Percentiles rank a stretch among this genome's conserved stretches.
phyloP scores from a whole-genome alignment of 1,140 invertebrate species.

The Drosophila eugracilis region DNA sequence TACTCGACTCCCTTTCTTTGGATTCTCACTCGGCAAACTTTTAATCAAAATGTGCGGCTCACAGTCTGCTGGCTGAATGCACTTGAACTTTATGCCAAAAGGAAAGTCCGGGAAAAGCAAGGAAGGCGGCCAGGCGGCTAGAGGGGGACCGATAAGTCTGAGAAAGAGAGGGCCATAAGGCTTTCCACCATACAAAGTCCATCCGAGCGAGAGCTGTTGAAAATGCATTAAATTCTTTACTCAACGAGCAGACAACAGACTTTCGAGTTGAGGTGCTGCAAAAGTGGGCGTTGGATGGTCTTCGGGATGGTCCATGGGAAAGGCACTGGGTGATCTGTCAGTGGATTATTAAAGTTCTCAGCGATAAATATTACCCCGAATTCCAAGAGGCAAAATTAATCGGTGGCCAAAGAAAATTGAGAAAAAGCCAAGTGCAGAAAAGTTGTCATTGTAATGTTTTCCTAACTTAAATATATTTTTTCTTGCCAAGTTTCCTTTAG shows the following conservation, averaged over 20 bases:
- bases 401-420: not conserved
- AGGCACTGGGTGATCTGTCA: not conserved
- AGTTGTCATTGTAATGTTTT: too few relatives aligned
- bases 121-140: not conserved
- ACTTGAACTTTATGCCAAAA: conserved; percentile 50
- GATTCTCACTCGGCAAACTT: conserved; percentile 53
- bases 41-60: conserved; percentile 75
- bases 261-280: conserved; percentile 1
- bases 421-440: not conserved
- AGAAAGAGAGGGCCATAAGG: not conserved
- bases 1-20: conserved; percentile 2
- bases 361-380: conserved; percentile 31
- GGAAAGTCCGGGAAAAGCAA: not conserved
- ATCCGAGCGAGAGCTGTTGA: conserved; percentile 48
- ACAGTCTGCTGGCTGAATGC: conserved; percentile 62
- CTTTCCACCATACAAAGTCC: conserved; percentile 35
- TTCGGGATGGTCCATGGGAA: too few relatives aligned
- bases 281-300: not conserved
- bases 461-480: too few relatives aligned
- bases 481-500: too few relatives aligned
- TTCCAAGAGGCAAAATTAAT: conserved; percentile 14
- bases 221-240: conserved; percentile 55
- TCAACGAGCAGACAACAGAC: conserved; percentile 41
- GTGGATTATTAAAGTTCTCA: conserved; percentile 44
- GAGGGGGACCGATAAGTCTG: not conserved